Evolutionary conservation across 2,888 invertebrate species (phyloP).

Genomic region (Buathra laborator): DNA sequence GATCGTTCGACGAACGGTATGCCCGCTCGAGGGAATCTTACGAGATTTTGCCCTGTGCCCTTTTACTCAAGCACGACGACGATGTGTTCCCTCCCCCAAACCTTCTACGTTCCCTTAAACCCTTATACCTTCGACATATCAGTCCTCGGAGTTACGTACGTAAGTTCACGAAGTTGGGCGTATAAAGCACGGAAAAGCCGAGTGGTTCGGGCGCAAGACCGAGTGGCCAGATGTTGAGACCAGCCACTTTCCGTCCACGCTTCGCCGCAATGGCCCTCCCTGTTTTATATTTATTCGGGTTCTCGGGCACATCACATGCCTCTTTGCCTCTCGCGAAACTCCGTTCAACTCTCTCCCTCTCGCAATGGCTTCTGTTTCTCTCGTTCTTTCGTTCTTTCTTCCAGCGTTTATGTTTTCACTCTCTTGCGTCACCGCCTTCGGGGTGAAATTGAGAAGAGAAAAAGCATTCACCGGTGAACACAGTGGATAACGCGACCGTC

Average conservation of each 20-base stretch:
- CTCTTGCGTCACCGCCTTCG: constrained; percentile 1
- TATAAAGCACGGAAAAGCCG: constrained; percentile 55
- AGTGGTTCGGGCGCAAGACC: constrained; percentile 59
- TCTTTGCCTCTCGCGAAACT: constrained; percentile 39
- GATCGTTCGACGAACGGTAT: constrained; percentile 42
- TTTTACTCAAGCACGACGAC: constrained; percentile 31
- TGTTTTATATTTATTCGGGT: constrained; percentile 74
- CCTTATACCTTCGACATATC: constrained; percentile 39
- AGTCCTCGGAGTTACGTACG: constrained; percentile 53
- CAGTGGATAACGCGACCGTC: neutral
- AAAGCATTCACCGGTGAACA: constrained; percentile 33
- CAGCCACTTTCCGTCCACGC: constrained; percentile 64
- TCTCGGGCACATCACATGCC: constrained; percentile 67
- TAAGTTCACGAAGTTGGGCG: constrained; percentile 56
- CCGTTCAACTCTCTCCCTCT: constrained; percentile 36
- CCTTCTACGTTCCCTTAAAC: too few species aligned
- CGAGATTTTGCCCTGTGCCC: constrained; percentile 49
- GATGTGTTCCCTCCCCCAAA: neutral
- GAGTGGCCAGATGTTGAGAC: constrained; percentile 58
- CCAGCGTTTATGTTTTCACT: constrained; percentile 32
- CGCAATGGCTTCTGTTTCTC: neutral
- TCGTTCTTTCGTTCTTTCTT: constrained; percentile 16
- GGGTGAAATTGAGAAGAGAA: constrained; percentile 29
- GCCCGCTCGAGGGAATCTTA: constrained; percentile 32
- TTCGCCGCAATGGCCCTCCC: constrained; percentile 68